Evolutionary conservation across 2,888 invertebrate genomes (phyloP).

Genomic region (Ectropis crepuscularia): DNA sequence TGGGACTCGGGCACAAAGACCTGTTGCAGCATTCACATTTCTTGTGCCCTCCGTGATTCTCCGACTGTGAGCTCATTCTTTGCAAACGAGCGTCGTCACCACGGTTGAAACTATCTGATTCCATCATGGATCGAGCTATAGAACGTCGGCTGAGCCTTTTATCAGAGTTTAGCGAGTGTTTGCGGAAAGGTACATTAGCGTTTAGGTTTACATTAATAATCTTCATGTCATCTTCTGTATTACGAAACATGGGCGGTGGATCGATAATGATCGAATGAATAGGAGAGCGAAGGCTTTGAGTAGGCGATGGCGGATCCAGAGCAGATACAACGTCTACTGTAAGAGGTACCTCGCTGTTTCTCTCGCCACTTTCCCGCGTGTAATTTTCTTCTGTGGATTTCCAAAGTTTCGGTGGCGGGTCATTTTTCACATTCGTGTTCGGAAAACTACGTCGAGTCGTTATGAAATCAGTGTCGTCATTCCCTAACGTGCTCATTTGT

Average conservation of each 20-base stretch:
- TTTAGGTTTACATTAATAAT: conserved; percentile 75
- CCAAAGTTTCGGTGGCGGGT: conserved; percentile 69
- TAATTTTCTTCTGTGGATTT: conserved; percentile 76
- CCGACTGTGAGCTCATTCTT: conserved; percentile 79
- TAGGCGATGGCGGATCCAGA: conserved; percentile 75
- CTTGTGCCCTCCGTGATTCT: conserved; percentile 61
- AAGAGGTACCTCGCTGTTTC: conserved; percentile 47
- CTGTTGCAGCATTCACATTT: conserved; percentile 86
- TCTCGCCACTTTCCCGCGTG: conserved; percentile 49
- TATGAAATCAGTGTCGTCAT: conserved; percentile 66
- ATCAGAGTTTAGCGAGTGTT: conserved; percentile 86
- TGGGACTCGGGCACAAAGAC: conserved; percentile 87
- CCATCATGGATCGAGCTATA: conserved; percentile 76
- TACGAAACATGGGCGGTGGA: conserved; percentile 87
- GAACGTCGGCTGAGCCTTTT: conserved; percentile 81
- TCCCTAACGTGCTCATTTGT: conserved; percentile 74
- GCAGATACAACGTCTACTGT: conserved; percentile 61
- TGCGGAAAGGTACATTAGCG: conserved; percentile 73
- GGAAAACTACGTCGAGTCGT: conserved; percentile 88
- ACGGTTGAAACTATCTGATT: conserved; percentile 66
- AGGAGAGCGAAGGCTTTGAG: conserved; percentile 54
- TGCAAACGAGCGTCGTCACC: conserved; percentile 62
- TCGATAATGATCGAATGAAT: conserved; percentile 75
- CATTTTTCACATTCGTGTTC: conserved; percentile 82
- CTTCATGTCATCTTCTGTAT: conserved; percentile 72